These are phyloP conservation scores for Scophthalmus maximus DNA, from an alignment of 2,113 vertebrate genomes.

Conservation along the genomic window DNA sequence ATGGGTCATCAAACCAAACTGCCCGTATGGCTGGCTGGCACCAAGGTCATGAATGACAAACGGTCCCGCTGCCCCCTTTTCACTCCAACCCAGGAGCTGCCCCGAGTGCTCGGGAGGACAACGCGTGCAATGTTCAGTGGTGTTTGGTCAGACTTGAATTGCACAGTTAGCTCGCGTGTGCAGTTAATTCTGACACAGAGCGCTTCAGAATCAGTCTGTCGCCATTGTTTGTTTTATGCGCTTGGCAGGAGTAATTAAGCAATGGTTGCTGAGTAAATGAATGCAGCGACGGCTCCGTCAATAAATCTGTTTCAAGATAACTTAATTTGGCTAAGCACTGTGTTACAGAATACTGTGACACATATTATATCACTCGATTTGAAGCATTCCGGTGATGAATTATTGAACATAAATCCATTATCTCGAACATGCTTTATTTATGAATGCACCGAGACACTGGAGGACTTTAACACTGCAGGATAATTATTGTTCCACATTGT, in stretches of 20 bases:
- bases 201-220: slow-evolving; percentile 70
- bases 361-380: slow-evolving; percentile 80
- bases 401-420: slow-evolving; percentile 86
- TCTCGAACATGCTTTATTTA: slow-evolving; percentile 84
- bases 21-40: slow-evolving; percentile 50
- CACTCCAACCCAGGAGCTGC: slow-evolving; percentile 15
- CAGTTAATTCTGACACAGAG: slow-evolving; percentile 71
- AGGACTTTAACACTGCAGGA: slow-evolving; percentile 75
- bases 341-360: slow-evolving; percentile 78
- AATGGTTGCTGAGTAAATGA: slow-evolving; percentile 76
- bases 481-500: slow-evolving; percentile 83
- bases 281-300: slow-evolving; percentile 67
- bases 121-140: slow-evolving; percentile 22
- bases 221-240: slow-evolving; percentile 74
- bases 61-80: slow-evolving; percentile 37
- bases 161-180: slow-evolving; percentile 47
- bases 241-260: slow-evolving; percentile 74
- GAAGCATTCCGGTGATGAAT: slow-evolving; percentile 83
- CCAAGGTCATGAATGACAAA: slow-evolving; percentile 70
- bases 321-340: slow-evolving; percentile 83
- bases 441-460: slow-evolving; percentile 80
- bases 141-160: slow-evolving; percentile 30
- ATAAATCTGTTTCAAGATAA: slow-evolving; percentile 83
- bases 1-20: slow-evolving; percentile 79
- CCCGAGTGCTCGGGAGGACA: slow-evolving; percentile 27